These are phyloP conservation scores for Zelostemma sp. DNA, from an alignment of 1,140 invertebrate species.

Conservation along the genomic window DNA sequence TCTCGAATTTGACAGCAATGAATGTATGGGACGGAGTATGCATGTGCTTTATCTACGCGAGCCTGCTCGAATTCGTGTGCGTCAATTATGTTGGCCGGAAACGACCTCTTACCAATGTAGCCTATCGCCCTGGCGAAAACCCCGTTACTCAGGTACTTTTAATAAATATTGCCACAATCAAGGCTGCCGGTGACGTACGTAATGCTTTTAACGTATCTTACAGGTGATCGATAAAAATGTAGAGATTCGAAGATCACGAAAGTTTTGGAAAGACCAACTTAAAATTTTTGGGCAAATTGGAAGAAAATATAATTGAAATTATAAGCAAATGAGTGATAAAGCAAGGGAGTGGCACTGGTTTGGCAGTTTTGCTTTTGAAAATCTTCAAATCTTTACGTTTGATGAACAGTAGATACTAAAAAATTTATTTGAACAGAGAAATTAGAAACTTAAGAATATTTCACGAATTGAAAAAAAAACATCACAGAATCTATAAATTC, in stretches of 20 bases:
- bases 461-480: background rate
- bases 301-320: too few relatives aligned
- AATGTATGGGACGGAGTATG: conserved; percentile 96
- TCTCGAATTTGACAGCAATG: conserved; percentile 94
- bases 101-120: conserved; percentile 87
- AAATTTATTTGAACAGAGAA: too few relatives aligned
- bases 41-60: conserved; percentile 97
- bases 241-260: background rate
- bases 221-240: background rate
- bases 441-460: too few relatives aligned
- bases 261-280: conserved; percentile 14
- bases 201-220: conserved; percentile 25
- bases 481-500: conserved; percentile 15
- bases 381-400: too few relatives aligned
- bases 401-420: too few relatives aligned
- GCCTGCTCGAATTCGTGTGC: conserved; percentile 92
- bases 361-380: too few relatives aligned
- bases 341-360: too few relatives aligned
- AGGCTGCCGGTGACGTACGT: conserved; percentile 9
- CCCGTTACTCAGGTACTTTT: conserved; percentile 86
- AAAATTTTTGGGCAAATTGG: too few relatives aligned
- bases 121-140: conserved; percentile 90
- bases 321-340: too few relatives aligned
- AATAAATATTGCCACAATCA: conserved; percentile 29
- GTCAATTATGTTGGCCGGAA: conserved; percentile 96